Percentiles rank a stretch among this genome's conserved stretches.
phyloP scores from a whole-genome alignment of 2,797 vertebrate genomes.

The Microctenopoma lineatum region DNA sequence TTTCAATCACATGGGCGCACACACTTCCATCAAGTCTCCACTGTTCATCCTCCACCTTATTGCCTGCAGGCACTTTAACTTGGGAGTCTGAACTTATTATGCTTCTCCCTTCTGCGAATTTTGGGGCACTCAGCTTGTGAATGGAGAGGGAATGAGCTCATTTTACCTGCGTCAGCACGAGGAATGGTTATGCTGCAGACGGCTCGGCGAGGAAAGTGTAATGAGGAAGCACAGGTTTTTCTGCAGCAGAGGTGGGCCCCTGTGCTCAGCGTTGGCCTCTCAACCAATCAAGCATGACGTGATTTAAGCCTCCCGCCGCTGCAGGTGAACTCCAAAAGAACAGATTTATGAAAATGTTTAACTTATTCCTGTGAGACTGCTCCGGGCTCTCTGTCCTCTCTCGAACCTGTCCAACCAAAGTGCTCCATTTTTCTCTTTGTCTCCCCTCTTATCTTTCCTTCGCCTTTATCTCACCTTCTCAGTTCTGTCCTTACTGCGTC shows the following conservation, averaged over 20 bases:
- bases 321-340: conserved; percentile 51
- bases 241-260: conserved; percentile 27
- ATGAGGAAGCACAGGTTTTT: conserved; percentile 60
- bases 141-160: conserved; percentile 64
- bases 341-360: conserved; percentile 68
- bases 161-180: conserved; percentile 69
- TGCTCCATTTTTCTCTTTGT: conserved; percentile 42
- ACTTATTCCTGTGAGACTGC: conserved; percentile 53
- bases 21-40: conserved; percentile 57
- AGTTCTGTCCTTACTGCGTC: conserved; percentile 11
- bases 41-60: conserved; percentile 66
- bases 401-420: conserved; percentile 66
- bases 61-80: conserved; percentile 71
- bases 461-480: not conserved
- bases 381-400: conserved; percentile 58
- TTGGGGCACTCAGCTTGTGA: conserved; percentile 66
- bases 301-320: conserved; percentile 51
- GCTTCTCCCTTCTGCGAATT: conserved; percentile 62
- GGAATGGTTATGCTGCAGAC: conserved; percentile 49
- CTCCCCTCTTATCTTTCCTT: conserved; percentile 24
- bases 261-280: conserved; percentile 26
- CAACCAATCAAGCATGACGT: conserved; percentile 53
- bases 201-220: conserved; percentile 54
- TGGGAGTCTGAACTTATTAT: conserved; percentile 73
- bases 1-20: conserved; percentile 42